Base-by-base conservation (phyloP, 1,140 invertebrate species). In the Monochamus saltuarius region DNA sequence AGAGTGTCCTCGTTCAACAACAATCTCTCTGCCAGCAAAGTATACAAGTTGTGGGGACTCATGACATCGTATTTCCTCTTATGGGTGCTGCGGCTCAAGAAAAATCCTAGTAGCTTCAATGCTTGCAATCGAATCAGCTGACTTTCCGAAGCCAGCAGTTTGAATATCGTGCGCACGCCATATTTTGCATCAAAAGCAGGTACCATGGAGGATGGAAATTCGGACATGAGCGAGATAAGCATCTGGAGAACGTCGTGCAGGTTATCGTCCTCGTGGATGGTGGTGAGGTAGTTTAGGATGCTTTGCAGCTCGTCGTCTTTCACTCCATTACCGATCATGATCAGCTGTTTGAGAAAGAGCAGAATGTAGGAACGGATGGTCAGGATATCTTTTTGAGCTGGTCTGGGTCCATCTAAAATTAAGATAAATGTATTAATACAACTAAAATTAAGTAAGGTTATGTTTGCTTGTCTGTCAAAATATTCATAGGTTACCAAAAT, bases 11-110 rank as follows among this genome's bases (percentile, higher is more conserved):
- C 90, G 73, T 97, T 92, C 7, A 95, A 77, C 59, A 97, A 82
- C 55, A 99, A 81, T 61, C 95, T 84, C 76, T 98, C 97, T 2
- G 95, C 91, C 54, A 99, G 81, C 59, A 99, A 77, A 13, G 96
- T 97, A 80, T 99, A 99, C 66, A 99, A 83, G 84, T 99, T 99
- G 79, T 97, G 89, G 4, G 96, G 95, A 68, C 92, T 95, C 94
- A 99, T 97, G 10, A 97, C 94, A 77, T 98, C 96, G 76, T 97
- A 97, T 79, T 99, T 99, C 63, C 97, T 84, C 91, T 97, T 97
- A 77, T 95, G 91, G 61, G 95, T 98, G 73, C 94, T 96, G 62
- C 94, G 84, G 73, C 94, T 95, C 3, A 98, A 82, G 78, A 97
- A 98, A 79, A 95, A 97, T 51, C 95, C 91, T 10, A 99, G 80